Percentiles rank a stretch among this genome's conserved stretches.
Evolutionary conservation across 2,113 vertebrate genomes (phyloP).

Genomic region (Trematomus loennbergii): DNA sequence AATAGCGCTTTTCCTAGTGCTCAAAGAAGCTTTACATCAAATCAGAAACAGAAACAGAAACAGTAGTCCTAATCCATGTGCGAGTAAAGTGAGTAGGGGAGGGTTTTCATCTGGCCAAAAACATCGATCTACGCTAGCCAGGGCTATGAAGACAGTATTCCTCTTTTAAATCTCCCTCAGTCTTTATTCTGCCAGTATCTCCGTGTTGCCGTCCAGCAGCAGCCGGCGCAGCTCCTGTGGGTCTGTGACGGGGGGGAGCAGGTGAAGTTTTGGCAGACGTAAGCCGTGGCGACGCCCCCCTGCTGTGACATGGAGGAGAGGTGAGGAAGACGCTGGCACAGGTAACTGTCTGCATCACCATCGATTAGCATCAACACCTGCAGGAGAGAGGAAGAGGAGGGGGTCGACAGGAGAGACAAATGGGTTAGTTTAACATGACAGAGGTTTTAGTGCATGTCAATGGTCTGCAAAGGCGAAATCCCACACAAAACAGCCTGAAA

Average conservation of each 20-base stretch:
- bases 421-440: background rate
- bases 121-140: too few species aligned
- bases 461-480: too few species aligned
- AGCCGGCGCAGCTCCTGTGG: conserved; percentile 86
- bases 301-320: conserved; percentile 86
- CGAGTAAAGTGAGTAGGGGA: too few species aligned
- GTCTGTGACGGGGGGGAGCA: conserved; percentile 90
- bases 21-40: too few species aligned
- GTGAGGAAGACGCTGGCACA: conserved; percentile 87
- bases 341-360: conserved; percentile 83
- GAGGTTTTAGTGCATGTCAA: too few species aligned
- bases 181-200: conserved; percentile 5
- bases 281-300: conserved; percentile 86
- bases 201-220: conserved; percentile 76
- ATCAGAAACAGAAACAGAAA: too few species aligned
- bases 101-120: too few species aligned
- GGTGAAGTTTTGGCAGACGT: conserved; percentile 89
- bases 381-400: background rate
- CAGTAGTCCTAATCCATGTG: too few species aligned
- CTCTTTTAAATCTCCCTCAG: background rate
- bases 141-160: background rate
- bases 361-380: conserved; percentile 92
- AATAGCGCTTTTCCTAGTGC: too few species aligned
- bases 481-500: too few species aligned
- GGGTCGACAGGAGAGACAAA: background rate